A percentile compares a stretch with the other conserved stretches of the same genome.
These are phyloP conservation scores for Upupa epops DNA, from an alignment of 2,113 vertebrate species.

Conservation along the genomic window DNA sequence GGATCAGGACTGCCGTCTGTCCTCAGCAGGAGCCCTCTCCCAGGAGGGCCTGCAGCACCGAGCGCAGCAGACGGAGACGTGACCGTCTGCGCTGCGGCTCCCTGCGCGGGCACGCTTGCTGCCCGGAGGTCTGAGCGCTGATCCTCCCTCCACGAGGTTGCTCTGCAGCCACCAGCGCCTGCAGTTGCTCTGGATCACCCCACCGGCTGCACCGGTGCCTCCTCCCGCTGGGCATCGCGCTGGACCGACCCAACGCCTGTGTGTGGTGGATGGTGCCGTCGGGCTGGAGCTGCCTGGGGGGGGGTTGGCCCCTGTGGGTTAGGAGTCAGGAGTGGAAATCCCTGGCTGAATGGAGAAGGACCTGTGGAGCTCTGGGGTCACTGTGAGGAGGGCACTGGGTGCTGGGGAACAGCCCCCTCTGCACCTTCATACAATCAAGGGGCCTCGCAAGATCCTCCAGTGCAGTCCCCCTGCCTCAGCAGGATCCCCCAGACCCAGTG, in stretches of 20 bases:
- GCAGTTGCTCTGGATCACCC: neutral
- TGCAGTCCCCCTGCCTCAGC: too few species aligned
- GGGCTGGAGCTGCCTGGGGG: too few species aligned
- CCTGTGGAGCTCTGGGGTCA: fast-evolving
- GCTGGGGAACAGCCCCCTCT: fast-evolving
- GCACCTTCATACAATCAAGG: too few species aligned
- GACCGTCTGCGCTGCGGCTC: neutral
- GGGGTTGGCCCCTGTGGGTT: too few species aligned
- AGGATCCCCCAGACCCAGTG: too few species aligned
- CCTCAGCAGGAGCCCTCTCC: neutral
- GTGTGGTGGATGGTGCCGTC: too few species aligned
- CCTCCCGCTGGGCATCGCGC: too few species aligned
- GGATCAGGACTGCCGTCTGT: neutral
- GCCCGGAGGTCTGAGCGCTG: neutral
- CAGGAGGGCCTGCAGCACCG: neutral
- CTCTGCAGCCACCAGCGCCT: neutral
- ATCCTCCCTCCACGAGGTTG: neutral
- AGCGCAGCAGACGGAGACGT: neutral
- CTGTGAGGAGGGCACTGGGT: fast-evolving
- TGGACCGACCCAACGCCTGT: too few species aligned
- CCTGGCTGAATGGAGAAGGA: too few species aligned
- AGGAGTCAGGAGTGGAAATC: too few species aligned
- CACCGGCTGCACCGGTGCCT: neutral
- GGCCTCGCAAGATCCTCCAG: too few species aligned
- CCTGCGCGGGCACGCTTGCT: neutral